Conservation (phyloP, 2,797 vertebrate genomes). For the Streptopelia turtur region DNA sequence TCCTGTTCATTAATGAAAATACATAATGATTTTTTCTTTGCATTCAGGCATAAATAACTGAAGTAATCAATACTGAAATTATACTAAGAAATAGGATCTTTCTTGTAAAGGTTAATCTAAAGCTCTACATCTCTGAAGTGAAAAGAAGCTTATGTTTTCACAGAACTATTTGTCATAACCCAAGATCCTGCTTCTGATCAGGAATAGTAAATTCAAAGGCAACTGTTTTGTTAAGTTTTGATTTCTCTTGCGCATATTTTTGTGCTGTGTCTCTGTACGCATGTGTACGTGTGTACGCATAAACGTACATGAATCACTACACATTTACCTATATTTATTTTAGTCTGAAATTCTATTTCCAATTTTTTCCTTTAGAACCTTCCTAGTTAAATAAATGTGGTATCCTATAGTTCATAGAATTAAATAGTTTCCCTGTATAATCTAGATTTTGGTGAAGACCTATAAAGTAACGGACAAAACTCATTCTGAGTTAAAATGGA, state of each 20-base stretch:
- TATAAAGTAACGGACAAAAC: neutral
- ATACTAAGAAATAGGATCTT: neutral
- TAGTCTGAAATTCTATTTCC: neutral
- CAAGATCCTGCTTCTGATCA: neutral
- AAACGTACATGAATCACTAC: fast-evolving
- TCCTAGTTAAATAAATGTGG: neutral
- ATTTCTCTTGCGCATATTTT: neutral
- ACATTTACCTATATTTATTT: neutral
- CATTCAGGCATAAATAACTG: neutral
- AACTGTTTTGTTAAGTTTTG: neutral
- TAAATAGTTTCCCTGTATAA: neutral
- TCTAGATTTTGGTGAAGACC: neutral
- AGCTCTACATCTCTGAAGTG: neutral
- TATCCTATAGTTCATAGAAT: neutral
- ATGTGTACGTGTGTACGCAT: neutral
- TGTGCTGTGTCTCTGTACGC: neutral
- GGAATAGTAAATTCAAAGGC: neutral
- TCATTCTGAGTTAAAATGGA: neutral
- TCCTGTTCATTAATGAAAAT: neutral
- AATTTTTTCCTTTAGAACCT: neutral
- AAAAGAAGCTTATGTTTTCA: neutral
- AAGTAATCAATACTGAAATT: neutral
- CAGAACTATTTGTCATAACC: neutral
- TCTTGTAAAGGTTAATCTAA: neutral
- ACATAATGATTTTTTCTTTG: neutral